phyloP scores from a whole-genome alignment of 2,888 invertebrate genomes.

The Ormyrus thymus region DNA sequence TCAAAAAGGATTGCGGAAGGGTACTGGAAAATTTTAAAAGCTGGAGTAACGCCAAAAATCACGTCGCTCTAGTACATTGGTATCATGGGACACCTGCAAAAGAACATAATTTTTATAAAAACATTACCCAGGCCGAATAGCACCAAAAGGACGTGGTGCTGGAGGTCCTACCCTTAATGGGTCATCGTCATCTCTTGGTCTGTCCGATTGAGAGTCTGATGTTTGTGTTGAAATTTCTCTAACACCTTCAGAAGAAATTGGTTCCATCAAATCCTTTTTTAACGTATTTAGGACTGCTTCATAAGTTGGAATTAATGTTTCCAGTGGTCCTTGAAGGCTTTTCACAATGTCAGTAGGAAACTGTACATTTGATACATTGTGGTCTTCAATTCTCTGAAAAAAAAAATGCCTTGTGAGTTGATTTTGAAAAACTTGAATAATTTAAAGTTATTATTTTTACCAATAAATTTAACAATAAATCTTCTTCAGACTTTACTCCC shows the following conservation, averaged over 20 bases:
- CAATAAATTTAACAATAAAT: conserved; percentile 81
- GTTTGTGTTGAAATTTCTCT: conserved; percentile 76
- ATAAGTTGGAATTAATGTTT: conserved; percentile 81
- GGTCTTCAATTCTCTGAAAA: conserved; percentile 77
- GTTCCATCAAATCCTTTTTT: conserved; percentile 82
- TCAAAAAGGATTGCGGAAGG: conserved; percentile 39
- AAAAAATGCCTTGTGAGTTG: background rate
- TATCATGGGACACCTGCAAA: conserved; percentile 64
- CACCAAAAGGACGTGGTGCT: conserved; percentile 28
- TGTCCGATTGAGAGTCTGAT: conserved; percentile 61
- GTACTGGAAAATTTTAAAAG: conserved; percentile 55
- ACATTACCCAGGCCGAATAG: conserved; percentile 39
- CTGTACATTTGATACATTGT: conserved; percentile 80
- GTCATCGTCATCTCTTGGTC: conserved; percentile 55
- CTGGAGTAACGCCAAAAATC: conserved; percentile 59
- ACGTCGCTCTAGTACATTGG: conserved; percentile 59
- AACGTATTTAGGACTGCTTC: conserved; percentile 79
- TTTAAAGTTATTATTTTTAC: conserved; percentile 70
- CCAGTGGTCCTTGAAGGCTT: conserved; percentile 78
- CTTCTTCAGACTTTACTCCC: conserved; percentile 79
- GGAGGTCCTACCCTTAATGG: conserved; percentile 61
- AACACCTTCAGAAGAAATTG: conserved; percentile 75
- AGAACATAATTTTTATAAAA: conserved; percentile 41
- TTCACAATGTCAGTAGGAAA: conserved; percentile 79
- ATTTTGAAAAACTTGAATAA: background rate